These are phyloP conservation scores for Meleagris gallopavo DNA, from an alignment of 2,113 vertebrate genomes.

Conservation along the genomic window DNA sequence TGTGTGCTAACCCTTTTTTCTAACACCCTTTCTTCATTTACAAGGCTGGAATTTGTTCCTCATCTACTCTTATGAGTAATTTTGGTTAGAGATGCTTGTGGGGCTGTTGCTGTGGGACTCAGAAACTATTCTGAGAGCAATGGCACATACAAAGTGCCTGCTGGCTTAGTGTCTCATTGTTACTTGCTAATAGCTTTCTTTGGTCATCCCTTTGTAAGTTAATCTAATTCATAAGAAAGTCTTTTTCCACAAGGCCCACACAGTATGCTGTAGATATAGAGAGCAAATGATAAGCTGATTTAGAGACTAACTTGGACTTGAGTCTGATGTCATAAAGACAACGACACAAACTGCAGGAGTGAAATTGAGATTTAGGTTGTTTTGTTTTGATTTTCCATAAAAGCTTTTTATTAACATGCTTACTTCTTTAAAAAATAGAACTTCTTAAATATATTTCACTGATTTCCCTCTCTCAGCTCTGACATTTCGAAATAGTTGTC, in stretches of 20 bases:
- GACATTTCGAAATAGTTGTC: neutral
- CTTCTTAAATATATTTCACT: neutral
- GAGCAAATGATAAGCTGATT: neutral
- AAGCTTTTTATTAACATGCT: neutral
- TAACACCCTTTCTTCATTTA: neutral
- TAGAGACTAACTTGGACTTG: neutral
- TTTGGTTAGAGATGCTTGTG: neutral
- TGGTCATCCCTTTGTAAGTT: neutral
- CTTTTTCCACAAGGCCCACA: neutral
- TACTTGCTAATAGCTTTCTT: neutral
- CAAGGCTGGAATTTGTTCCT: neutral
- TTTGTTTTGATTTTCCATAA: neutral
- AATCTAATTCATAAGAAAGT: neutral
- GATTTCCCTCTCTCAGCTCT: neutral
- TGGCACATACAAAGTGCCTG: neutral
- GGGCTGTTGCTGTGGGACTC: neutral
- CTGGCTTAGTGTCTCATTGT: neutral
- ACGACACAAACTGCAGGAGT: neutral
- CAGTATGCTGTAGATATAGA: neutral
- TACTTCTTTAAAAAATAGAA: neutral
- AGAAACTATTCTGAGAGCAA: neutral
- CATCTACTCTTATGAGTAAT: neutral
- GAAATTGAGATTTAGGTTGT: neutral
- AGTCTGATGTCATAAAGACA: neutral
- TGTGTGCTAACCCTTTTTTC: neutral